Evolutionary conservation across 2,888 invertebrate species (phyloP).

Genomic region (Crematogaster levior): DNA sequence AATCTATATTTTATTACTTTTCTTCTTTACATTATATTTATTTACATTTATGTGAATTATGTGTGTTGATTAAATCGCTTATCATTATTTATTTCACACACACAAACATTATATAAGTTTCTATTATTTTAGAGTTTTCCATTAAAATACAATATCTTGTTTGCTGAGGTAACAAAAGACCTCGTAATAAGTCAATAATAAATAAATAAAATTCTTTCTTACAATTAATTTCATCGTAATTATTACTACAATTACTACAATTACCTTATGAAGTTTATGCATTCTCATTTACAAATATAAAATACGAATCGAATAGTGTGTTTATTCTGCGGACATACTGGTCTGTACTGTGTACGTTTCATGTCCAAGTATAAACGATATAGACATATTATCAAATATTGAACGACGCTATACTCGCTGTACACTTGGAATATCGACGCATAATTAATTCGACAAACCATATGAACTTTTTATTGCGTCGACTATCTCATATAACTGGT

Average conservation of each 20-base stretch:
- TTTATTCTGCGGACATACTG: background rate
- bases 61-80: background rate
- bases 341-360: background rate
- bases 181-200: background rate
- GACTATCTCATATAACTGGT: background rate
- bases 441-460: background rate
- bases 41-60: no score
- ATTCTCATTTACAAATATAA: background rate
- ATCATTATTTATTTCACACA: no score
- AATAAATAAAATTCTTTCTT: background rate
- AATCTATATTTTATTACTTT: background rate
- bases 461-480: background rate
- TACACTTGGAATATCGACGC: constrained; percentile 28
- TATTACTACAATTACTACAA: background rate
- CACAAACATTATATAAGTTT: background rate
- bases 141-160: background rate
- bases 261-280: background rate
- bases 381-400: constrained; percentile 32
- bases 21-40: background rate
- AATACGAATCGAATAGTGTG: background rate
- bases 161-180: background rate
- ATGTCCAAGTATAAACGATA: background rate
- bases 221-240: background rate
- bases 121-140: background rate
- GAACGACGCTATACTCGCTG: constrained; percentile 5